Percentiles rank a stretch among this genome's conserved stretches.
Evolutionary conservation across 2,888 invertebrate genomes (phyloP).

Genomic region (Drosophila helvetica): DNA sequence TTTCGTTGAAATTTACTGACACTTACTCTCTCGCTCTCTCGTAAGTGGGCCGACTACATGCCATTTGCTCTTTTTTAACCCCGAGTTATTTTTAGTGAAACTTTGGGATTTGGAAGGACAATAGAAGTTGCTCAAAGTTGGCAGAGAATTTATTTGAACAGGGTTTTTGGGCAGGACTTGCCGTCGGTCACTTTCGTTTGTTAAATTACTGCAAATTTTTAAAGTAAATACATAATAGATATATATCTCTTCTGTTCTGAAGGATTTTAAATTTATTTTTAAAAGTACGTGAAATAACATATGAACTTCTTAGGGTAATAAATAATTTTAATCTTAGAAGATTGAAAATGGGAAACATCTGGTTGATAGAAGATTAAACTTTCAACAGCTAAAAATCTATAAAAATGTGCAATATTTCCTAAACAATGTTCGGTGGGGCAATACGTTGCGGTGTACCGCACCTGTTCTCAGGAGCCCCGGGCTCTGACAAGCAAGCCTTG

Average conservation of each 20-base stretch:
- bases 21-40: background rate
- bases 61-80: constrained; percentile 55
- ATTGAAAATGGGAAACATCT: background rate
- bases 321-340: background rate
- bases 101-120: background rate
- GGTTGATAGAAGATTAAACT: no score
- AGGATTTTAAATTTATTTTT: background rate
- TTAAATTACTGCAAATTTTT: no score
- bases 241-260: background rate
- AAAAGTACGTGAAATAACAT: background rate
- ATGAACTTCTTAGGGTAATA: no score
- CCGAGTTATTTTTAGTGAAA: constrained; percentile 15
- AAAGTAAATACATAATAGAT: no score
- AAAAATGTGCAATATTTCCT: no score
- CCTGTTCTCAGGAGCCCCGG: no score
- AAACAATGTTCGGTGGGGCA: no score
- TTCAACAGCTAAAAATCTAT: no score
- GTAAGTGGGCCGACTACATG: constrained; percentile 42
- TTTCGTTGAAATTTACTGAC: constrained; percentile 55
- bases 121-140: background rate
- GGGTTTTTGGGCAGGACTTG: background rate
- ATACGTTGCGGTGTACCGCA: no score
- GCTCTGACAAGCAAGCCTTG: no score
- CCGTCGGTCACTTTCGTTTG: background rate
- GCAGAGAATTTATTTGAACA: background rate